Evolutionary conservation across 1,140 invertebrate genomes (phyloP).

Genomic region (Pachypeltis micranthus): DNA sequence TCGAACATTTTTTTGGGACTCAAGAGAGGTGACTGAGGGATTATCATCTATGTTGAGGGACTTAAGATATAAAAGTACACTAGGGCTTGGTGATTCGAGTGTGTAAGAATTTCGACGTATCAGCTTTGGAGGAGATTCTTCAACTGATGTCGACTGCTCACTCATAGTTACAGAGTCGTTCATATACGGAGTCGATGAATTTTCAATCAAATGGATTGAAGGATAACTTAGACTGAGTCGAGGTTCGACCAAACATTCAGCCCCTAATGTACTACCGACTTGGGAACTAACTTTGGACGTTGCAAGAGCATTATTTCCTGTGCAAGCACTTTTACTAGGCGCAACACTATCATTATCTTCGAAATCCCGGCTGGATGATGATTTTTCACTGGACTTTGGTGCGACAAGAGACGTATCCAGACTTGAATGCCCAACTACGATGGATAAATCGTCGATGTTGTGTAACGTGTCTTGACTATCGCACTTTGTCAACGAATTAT

Average conservation of each 20-base stretch:
- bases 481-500: not conserved
- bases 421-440: not conserved
- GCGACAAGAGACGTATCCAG: not conserved
- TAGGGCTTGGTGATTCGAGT: conserved; percentile 16
- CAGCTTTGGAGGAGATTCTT: not conserved
- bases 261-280: too few relatives aligned
- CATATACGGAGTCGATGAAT: too few relatives aligned
- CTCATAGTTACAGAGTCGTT: too few relatives aligned
- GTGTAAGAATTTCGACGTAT: conserved; percentile 18
- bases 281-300: too few relatives aligned
- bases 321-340: too few relatives aligned
- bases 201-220: not conserved
- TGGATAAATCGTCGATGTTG: conserved; percentile 1
- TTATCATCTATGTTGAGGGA: not conserved
- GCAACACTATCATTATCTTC: too few relatives aligned
- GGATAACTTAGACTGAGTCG: not conserved
- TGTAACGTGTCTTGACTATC: not conserved
- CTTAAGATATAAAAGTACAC: conserved; percentile 11
- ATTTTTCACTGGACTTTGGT: too few relatives aligned
- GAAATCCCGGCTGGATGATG: too few relatives aligned
- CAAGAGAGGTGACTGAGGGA: not conserved
- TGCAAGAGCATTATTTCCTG: too few relatives aligned
- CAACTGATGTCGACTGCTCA: too few relatives aligned
- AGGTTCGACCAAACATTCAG: not conserved
- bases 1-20: not conserved